These are phyloP conservation scores for Aplochiton taeniatus DNA, from an alignment of 2,797 vertebrate species.

Conservation along the genomic window DNA sequence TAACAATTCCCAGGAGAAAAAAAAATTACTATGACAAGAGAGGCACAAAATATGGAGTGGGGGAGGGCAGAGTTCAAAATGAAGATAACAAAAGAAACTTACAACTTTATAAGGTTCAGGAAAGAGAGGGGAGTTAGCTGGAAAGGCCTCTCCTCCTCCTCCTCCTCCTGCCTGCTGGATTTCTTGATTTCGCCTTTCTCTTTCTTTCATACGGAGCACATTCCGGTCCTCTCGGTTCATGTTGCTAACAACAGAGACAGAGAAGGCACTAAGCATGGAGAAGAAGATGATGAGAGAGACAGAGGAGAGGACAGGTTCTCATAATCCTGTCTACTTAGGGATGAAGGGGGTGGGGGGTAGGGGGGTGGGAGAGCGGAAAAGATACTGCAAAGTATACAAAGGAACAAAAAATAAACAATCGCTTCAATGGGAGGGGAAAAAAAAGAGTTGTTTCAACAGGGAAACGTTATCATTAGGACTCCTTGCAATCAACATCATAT, in stretches of 20 bases:
- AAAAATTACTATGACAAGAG: neutral
- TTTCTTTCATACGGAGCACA: slow-evolving; percentile 99
- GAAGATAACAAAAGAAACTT: slow-evolving; percentile 74
- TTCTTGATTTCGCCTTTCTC: slow-evolving; percentile 99
- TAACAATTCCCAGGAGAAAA: neutral
- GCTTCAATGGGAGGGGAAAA: too few relatives aligned
- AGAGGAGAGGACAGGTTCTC: slow-evolving; percentile 20
- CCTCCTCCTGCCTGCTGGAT: slow-evolving; percentile 99
- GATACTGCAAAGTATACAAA: too few relatives aligned
- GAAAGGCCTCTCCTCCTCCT: slow-evolving; percentile 98
- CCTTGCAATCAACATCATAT: too few relatives aligned
- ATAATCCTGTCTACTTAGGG: slow-evolving; percentile 16
- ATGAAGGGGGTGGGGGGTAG: neutral
- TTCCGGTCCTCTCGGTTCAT: slow-evolving; percentile 99
- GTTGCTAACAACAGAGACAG: slow-evolving; percentile 87
- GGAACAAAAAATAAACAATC: too few relatives aligned
- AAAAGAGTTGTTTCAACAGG: too few relatives aligned
- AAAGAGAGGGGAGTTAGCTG: slow-evolving; percentile 98
- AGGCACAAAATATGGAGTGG: slow-evolving; percentile 15
- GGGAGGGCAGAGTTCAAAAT: slow-evolving; percentile 18
- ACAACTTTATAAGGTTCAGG: slow-evolving; percentile 99
- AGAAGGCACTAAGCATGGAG: slow-evolving; percentile 54
- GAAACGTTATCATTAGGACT: too few relatives aligned
- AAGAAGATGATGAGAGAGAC: neutral
- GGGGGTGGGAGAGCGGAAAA: neutral